Conservation (phyloP, 2,113 vertebrate species). For the Tympanuchus pallidicinctus region DNA sequence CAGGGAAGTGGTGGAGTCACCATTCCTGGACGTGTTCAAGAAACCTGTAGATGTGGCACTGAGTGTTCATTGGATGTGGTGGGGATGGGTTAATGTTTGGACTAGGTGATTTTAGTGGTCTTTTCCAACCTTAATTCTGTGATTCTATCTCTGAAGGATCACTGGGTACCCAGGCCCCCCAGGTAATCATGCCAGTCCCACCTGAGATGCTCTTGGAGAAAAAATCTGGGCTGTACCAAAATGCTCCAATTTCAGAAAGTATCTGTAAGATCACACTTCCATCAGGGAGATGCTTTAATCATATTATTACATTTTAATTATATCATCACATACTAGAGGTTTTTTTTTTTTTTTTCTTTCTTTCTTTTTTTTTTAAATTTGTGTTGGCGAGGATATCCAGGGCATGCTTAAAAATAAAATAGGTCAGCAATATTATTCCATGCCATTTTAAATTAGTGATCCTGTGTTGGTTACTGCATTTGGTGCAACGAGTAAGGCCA, state of each 20-base stretch:
- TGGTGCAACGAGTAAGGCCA: background rate
- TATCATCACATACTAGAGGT: background rate
- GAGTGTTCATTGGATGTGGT: too few relatives aligned
- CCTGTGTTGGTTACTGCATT: background rate
- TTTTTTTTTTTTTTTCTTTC: background rate
- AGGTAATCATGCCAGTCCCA: background rate
- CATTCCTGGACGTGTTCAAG: too few relatives aligned
- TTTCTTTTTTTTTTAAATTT: background rate
- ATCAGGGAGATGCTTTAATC: background rate
- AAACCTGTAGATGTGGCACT: too few relatives aligned
- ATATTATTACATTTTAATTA: background rate
- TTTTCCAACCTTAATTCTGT: too few relatives aligned
- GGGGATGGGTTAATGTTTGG: too few relatives aligned
- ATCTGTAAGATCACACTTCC: background rate
- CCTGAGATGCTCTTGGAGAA: background rate
- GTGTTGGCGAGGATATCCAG: background rate
- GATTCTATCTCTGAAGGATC: background rate
- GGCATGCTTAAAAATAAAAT: background rate
- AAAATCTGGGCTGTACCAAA: background rate
- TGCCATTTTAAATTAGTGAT: background rate
- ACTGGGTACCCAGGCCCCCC: background rate
- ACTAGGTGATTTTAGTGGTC: too few relatives aligned
- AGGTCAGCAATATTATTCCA: background rate
- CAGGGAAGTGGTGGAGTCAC: too few relatives aligned
- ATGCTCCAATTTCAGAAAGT: background rate